Evolutionary conservation across 2,797 vertebrate species (phyloP), one percentile per base, ranked within the genome.

Genomic region (Chromis chromis): DNA sequence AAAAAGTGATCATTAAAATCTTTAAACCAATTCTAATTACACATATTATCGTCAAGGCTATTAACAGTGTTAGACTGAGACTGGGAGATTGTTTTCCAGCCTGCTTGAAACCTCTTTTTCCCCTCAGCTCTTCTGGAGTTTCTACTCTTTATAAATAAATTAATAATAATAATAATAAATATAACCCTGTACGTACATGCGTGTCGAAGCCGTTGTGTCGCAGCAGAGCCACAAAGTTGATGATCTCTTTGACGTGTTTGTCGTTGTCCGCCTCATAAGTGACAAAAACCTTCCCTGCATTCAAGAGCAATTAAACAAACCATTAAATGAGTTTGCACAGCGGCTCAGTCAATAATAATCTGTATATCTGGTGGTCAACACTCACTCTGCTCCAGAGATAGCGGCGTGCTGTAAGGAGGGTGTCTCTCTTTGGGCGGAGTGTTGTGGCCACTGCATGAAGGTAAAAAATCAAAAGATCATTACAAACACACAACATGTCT

Each of bases 191-290:
- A 58, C 94, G 13, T 90, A 96, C 95, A 1, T 95, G 95, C 0
- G 94, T 95, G 52, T 95, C 94, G 24, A 96, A 96, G 81, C 95
- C 95, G 9, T 96, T 96, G 87, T 93, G 93, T 69, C 95, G 89
- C 85, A 96, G 90, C 84, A 96, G 88, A 14, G 94, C 93, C 1
- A 95, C 95, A 59, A 96, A 96, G 73, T 94, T 95, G 87, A 96
- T 95, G 87, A 96, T 90, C 85, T 95, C 93, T 2, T 94, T 95
- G 64, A 95, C 90, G 14, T 96, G 95, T 19, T 91, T 91, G 66
- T 96, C 95, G 21, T 84, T 90, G 89, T 96, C 95, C 0, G 94
- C 93, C 76, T 95, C 94, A 2, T 96, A 96, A 0, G 95, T 96
- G 76, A 96, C 95, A 57, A 96, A 96, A 17, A 95, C 94, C 68